These are phyloP conservation scores for Drosophila malerkotliana DNA, from an alignment of 1,140 invertebrate genomes.

Conservation along the genomic window DNA sequence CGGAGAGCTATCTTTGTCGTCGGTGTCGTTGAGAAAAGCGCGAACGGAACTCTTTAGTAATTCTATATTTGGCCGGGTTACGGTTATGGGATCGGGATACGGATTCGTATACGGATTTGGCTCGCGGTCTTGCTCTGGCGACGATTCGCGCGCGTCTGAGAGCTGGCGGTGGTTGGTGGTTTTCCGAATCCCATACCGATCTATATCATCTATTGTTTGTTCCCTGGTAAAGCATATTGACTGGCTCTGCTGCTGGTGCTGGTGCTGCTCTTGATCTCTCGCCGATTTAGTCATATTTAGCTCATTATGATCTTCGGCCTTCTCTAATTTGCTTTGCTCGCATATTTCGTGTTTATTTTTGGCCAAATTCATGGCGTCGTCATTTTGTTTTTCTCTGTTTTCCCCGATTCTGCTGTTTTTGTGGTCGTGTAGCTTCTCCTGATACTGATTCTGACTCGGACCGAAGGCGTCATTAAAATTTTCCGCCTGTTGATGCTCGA, in stretches of 20 bases:
- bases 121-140: conserved; percentile 67
- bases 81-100: conserved; percentile 10
- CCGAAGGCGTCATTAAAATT: conserved; percentile 80
- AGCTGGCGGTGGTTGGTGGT: conserved; percentile 53
- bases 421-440: conserved; percentile 51
- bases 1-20: conserved; percentile 8
- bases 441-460: conserved; percentile 34
- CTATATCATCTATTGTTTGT: conserved; percentile 63
- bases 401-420: conserved; percentile 1
- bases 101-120: conserved; percentile 29
- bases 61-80: conserved; percentile 65
- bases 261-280: conserved; percentile 57
- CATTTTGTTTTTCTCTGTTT: conserved; percentile 23
- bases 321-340: conserved; percentile 80
- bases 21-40: conserved; percentile 40
- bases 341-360: conserved; percentile 78
- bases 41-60: conserved; percentile 55
- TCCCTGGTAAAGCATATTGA: conserved; percentile 73
- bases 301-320: conserved; percentile 69
- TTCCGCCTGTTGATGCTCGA: conserved; percentile 81
- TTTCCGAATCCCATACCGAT: conserved; percentile 10
- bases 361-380: conserved; percentile 75
- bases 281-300: conserved; percentile 68
- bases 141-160: conserved; percentile 82
- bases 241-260: conserved; percentile 42